Base-by-base conservation (phyloP, 2,888 invertebrate species). In the Icerya purchasi region DNA sequence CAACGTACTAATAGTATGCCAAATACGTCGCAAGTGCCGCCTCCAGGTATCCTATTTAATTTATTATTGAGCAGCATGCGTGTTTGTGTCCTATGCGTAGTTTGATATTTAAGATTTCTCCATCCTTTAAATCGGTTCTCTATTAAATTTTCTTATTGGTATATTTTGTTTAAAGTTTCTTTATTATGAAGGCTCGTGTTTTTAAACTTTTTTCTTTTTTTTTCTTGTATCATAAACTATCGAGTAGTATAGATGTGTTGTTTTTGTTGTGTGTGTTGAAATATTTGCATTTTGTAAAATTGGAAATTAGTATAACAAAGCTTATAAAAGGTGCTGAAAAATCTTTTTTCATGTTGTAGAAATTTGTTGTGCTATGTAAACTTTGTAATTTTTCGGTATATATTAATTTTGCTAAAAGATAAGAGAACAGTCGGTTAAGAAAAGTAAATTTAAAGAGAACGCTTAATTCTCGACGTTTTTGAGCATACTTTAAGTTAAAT, bases 1-100 rank as follows among this genome's bases (percentile, higher is more conserved):
- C 79, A 78, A 68, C 74, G 80, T 67, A 72, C 77, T 56, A 75
- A 78, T 62, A 77, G 78, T 68, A 77, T 76, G 60, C 72, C 50
- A 76, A 24, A 53, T 53, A 21, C 52, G 2, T 54, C 58, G 22
- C 61, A 61, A 58, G 53, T 61, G 3, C 55, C 57, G 5, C 5
- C n/a, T n/a, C n/a, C 50, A 55, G 58, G 57, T 61, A 55, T 2
- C 2, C 2, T 18, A n/a, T 25, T 58, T 53, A 53, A 20, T 24
- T 58, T 2, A 23, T 24, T 24, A 25, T 53, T 24, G 3, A 25
- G 25, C 19, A 53, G 1, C 23, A 49, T 49, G 25, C 49, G 14
- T 18, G 19, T 24, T 24, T 36, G 1, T 56, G 20, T 36, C 49
- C 19, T 20, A 56, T 2, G n/a, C 2, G 2, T 19, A 1, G n/a